phyloP scores from a whole-genome alignment of 2,797 vertebrate genomes.

The Urocyon cinereoargenteus region DNA sequence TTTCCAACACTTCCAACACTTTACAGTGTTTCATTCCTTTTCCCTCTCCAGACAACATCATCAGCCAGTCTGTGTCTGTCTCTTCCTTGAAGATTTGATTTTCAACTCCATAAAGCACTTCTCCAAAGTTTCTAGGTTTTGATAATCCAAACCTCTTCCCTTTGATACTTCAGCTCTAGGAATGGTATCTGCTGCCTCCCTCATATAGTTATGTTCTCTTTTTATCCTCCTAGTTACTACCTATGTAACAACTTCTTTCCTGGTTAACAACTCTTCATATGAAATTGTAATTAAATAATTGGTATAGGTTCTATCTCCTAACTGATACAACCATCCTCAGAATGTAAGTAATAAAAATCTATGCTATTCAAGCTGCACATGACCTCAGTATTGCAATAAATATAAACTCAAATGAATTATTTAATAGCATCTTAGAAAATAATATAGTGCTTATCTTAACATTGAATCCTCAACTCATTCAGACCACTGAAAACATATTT shows the following conservation, averaged over 20 bases:
- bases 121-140: not conserved
- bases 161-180: not conserved
- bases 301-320: slow-evolving; percentile 11
- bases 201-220: not conserved
- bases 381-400: slow-evolving; percentile 20
- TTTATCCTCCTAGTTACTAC: not conserved
- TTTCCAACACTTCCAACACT: not conserved
- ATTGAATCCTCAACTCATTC: not conserved
- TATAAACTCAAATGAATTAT: slow-evolving; percentile 5
- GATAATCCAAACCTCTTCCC: not conserved
- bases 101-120: not conserved
- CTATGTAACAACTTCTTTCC: not conserved
- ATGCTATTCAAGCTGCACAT: not conserved
- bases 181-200: not conserved
- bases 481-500: not conserved
- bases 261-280: not conserved
- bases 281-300: not conserved
- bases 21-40: no score
- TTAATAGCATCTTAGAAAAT: not conserved
- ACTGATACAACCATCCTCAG: not conserved
- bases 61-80: not conserved
- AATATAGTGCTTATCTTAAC: not conserved
- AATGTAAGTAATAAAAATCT: slow-evolving; percentile 10
- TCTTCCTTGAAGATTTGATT: not conserved
- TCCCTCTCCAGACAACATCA: not conserved